These are phyloP conservation scores for Salvelinus namaycush DNA, from an alignment of 2,113 vertebrate species.

Conservation along the genomic window DNA sequence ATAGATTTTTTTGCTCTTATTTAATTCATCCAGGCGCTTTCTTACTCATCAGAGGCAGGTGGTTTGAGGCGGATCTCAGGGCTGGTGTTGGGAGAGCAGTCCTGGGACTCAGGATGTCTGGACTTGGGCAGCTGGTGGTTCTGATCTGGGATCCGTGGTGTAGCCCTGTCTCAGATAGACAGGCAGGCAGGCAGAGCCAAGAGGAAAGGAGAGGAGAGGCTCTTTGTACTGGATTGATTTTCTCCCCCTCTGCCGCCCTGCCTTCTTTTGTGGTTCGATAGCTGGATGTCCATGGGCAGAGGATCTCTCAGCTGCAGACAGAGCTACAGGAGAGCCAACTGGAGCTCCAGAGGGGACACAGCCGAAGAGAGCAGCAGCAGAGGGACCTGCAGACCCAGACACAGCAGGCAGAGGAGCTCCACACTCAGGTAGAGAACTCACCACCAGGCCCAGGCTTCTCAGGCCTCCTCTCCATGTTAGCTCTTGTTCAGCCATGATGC, in stretches of 20 bases:
- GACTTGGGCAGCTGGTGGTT: slow-evolving; percentile 1
- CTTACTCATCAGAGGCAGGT: background rate
- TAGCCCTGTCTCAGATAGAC: slow-evolving; percentile 31
- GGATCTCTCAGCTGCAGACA: slow-evolving; percentile 85
- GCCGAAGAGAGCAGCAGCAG: slow-evolving; percentile 64
- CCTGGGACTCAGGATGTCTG: slow-evolving; percentile 13
- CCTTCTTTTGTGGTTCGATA: slow-evolving; percentile 84
- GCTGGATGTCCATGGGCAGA: slow-evolving; percentile 88
- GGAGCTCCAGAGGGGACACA: slow-evolving; percentile 76
- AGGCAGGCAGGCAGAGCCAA: slow-evolving; percentile 48
- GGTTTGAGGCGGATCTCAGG: slow-evolving; percentile 6
- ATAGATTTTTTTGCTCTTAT: slow-evolving; percentile 6
- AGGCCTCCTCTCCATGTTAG: slow-evolving; percentile 35
- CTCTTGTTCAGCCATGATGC: slow-evolving; percentile 28
- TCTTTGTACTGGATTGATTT: slow-evolving; percentile 87
- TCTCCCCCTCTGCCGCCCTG: slow-evolving; percentile 79
- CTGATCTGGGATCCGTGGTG: slow-evolving; percentile 24
- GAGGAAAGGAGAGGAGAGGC: slow-evolving; percentile 46
- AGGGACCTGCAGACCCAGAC: slow-evolving; percentile 58
- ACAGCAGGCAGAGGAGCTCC: slow-evolving; percentile 65
- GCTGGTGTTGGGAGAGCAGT: slow-evolving; percentile 16
- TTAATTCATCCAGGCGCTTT: background rate
- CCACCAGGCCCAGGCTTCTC: slow-evolving; percentile 40
- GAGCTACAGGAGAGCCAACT: slow-evolving; percentile 78
- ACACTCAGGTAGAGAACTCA: slow-evolving; percentile 73